Conservation (phyloP, 2,888 invertebrate genomes). For the Phania funesta region DNA sequence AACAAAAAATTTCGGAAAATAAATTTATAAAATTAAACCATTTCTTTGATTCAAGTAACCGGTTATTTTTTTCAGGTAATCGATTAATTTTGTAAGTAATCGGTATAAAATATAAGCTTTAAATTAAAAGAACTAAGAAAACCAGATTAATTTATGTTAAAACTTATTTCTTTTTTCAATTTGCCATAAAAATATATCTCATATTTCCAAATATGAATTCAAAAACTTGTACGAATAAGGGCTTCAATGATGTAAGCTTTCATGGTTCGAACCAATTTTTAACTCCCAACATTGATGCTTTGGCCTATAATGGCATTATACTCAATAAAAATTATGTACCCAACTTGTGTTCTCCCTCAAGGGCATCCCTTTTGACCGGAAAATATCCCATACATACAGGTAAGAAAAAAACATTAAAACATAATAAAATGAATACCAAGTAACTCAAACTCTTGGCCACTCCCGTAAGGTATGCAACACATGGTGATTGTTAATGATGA, state of each 20-base stretch:
- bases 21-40: too few relatives aligned
- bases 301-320: slow-evolving; percentile 92
- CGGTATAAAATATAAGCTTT: too few relatives aligned
- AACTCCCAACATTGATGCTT: slow-evolving; percentile 93
- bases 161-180: too few relatives aligned
- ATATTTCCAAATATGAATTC: background rate
- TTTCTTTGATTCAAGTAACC: background rate
- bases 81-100: too few relatives aligned
- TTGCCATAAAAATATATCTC: too few relatives aligned
- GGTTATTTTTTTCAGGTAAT: background rate
- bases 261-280: slow-evolving; percentile 94
- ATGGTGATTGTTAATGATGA: slow-evolving; percentile 85
- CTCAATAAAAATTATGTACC: slow-evolving; percentile 91
- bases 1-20: too few relatives aligned
- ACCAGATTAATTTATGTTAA: too few relatives aligned
- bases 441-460: background rate
- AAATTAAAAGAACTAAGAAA: too few relatives aligned
- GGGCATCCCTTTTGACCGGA: slow-evolving; percentile 91
- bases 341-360: slow-evolving; percentile 92
- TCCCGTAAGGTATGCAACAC: slow-evolving; percentile 86
- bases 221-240: slow-evolving; percentile 82
- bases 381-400: slow-evolving; percentile 93
- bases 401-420: slow-evolving; percentile 38
- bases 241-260: slow-evolving; percentile 95
- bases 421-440: background rate